A percentile compares a stretch with the other conserved stretches of the same genome.
Evolutionary conservation across 30 jellyfish, hydroid and myxozoan genomes (phyloP).

Genomic region (Phacellophora camtschatica): DNA sequence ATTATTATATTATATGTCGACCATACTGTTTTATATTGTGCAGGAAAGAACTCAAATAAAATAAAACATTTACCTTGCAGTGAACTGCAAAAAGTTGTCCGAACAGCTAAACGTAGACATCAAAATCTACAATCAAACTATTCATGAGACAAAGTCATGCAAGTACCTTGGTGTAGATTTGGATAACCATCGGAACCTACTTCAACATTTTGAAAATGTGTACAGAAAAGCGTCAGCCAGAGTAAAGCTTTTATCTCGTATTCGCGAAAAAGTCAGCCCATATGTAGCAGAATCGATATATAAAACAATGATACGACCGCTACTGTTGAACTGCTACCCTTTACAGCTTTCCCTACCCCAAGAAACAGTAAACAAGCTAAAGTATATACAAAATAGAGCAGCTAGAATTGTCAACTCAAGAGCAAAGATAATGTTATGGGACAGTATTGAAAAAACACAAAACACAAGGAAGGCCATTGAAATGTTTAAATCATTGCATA

Average conservation of each 20-base stretch:
- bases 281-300: no score
- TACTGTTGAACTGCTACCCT: constrained; percentile 63
- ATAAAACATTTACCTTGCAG: constrained; percentile 30
- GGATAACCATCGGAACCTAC: constrained; percentile 63
- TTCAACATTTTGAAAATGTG: constrained; percentile 44
- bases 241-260: constrained; percentile 25
- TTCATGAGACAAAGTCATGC: constrained; percentile 37
- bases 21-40: constrained; percentile 33
- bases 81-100: constrained; percentile 35
- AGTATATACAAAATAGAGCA: constrained; percentile 62
- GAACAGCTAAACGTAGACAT: constrained; percentile 35
- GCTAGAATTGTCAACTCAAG: constrained; percentile 53
- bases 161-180: constrained; percentile 56
- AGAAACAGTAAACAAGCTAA: constrained; percentile 55
- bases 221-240: constrained; percentile 53
- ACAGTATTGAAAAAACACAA: constrained; percentile 53
- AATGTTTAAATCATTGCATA: constrained; percentile 57
- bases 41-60: constrained; percentile 36
- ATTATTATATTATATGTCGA: constrained; percentile 34
- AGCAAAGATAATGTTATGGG: constrained; percentile 44
- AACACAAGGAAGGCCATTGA: constrained; percentile 61
- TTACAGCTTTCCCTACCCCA: constrained; percentile 54
- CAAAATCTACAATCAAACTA: constrained; percentile 11
- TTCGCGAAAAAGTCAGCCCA: constrained; percentile 40
- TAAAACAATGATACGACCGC: constrained; percentile 61